Evolutionary conservation across 1,140 invertebrate genomes (phyloP), one percentile per base, ranked within the genome.

Genomic region (Saccostrea cuccullata): DNA sequence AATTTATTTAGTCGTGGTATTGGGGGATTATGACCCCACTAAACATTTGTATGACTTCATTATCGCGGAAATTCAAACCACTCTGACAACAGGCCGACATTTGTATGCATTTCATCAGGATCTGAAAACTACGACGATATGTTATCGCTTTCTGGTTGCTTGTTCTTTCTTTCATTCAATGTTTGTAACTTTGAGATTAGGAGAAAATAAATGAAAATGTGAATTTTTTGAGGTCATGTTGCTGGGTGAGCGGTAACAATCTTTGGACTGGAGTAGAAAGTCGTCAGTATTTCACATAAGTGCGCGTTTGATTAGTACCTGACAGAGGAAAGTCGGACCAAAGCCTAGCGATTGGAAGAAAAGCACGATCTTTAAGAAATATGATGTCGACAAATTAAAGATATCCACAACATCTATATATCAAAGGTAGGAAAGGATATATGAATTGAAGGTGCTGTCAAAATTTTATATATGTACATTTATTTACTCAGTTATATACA

Each of bases 21-120:
- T 77, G 70, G 70, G 70, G 70, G 70, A 77, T 36, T 77, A 77
- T 26, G 70, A 36, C 70, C 23, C 23, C 70, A 36, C 70, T 77
- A 77, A 36, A 77, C 70, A 77, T 77, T 77, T 77, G 70, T 77
- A 77, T 36, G 15, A 36, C 23, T 77, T 26, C 17, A 36, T 4
- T 77, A 77, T 77, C 70, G 70, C 70, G 1, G 23, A 77, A 77
- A 77, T 77, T 77, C 70, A 77, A 73, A 77, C 70, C 23, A 26
- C 26, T 77, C 30, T 36, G 36, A 77, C 70, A 77, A 77, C 23
- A 77, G 26, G 17, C 5, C 9, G 26, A 77, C 70, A 77, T 77
- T 30, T 5, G 70, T 77, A 36, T 47, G 9, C 70, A 77, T 77
- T 77, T 77, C 26, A 77, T n/a, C 17, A n/a, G n/a, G n/a, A 20